These are phyloP conservation scores for Equus quagga DNA, from an alignment of 2,113 vertebrate species.

Conservation along the genomic window DNA sequence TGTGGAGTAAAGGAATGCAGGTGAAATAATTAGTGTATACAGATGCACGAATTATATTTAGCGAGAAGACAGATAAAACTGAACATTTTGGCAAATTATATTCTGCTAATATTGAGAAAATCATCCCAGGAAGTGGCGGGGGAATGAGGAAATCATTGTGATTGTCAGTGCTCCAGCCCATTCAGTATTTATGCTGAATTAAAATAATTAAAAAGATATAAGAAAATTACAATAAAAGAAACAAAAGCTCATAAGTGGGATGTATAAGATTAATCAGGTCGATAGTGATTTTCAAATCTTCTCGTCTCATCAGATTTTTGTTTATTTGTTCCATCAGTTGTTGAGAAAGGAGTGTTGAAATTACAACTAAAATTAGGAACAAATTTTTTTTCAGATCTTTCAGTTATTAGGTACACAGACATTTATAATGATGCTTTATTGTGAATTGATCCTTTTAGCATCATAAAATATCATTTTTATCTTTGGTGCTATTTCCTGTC, in stretches of 20 bases:
- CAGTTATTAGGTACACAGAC: not conserved
- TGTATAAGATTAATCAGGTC: not conserved
- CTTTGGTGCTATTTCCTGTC: not conserved
- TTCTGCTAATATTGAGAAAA: not conserved
- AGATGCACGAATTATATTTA: not conserved
- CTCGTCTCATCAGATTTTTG: not conserved
- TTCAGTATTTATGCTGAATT: not conserved
- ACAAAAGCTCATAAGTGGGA: not conserved
- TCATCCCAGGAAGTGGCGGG: not conserved
- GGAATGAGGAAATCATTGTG: not conserved
- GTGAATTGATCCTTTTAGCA: not conserved
- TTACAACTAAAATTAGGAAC: not conserved
- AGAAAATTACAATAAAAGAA: not conserved
- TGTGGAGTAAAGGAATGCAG: not conserved
- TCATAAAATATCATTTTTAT: not conserved
- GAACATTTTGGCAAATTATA: not conserved
- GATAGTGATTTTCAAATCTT: not conserved
- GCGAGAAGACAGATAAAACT: not conserved
- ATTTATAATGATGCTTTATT: not conserved
- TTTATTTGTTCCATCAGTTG: not conserved
- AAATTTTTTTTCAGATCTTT: not conserved
- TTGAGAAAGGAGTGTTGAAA: not conserved
- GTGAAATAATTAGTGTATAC: not conserved
- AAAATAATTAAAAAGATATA: not conserved
- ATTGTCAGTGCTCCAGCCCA: not conserved